Evolutionary conservation across 2,113 vertebrate genomes (phyloP).

Genomic region (Spilogale gracilis): DNA sequence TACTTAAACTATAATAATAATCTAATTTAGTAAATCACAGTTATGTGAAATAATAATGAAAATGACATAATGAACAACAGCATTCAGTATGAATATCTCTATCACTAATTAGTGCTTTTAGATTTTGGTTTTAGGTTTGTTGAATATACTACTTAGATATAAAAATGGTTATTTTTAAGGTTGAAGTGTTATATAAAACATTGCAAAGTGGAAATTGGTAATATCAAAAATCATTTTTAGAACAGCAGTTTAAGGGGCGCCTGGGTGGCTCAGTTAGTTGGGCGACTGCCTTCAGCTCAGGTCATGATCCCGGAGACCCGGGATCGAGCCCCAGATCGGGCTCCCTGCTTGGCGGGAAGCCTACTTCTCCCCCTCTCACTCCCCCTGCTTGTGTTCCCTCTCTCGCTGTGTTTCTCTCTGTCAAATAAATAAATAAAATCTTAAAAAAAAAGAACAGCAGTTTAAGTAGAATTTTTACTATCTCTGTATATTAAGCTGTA

Average conservation of each 20-base stretch:
- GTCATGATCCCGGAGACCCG: too few species aligned
- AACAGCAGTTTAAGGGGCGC: not conserved
- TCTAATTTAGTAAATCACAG: slow-evolving; percentile 83
- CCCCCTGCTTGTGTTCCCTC: too few species aligned
- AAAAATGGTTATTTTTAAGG: not conserved
- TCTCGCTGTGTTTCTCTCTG: too few species aligned
- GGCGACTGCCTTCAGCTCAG: too few species aligned
- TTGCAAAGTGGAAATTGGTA: slow-evolving; percentile 15
- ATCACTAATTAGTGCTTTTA: not conserved
- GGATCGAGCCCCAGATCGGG: too few species aligned
- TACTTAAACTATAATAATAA: slow-evolving; percentile 78
- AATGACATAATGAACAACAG: not conserved
- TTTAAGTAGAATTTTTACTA: not conserved
- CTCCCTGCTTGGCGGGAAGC: too few species aligned
- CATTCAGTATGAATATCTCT: slow-evolving; percentile 4
- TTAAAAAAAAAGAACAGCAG: not conserved
- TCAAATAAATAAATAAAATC: too few species aligned
- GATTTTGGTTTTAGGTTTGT: not conserved
- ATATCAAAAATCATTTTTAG: not conserved
- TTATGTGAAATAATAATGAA: slow-evolving; percentile 76
- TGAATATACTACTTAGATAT: not conserved
- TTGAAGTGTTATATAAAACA: not conserved
- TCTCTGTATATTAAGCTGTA: not conserved
- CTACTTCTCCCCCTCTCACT: too few species aligned
- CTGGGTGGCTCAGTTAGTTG: too few species aligned